phyloP scores from a whole-genome alignment of 1,140 invertebrate species.

The Pseudomyrmex concolor region DNA sequence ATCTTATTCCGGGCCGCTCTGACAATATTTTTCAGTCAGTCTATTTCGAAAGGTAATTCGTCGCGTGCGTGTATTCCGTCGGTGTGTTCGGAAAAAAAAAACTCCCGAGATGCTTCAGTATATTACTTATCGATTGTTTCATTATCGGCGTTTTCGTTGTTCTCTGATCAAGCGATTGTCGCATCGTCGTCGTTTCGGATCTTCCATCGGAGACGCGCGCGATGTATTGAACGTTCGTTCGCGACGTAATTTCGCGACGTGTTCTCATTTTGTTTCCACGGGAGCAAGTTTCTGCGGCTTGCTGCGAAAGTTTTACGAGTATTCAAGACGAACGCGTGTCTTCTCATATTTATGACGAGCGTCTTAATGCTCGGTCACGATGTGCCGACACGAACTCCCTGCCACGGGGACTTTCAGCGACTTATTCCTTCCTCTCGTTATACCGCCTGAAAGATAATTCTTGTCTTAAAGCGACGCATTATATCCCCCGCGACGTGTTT shows the following conservation, averaged over 20 bases:
- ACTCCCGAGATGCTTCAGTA: no score
- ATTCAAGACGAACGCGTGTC: conserved; percentile 66
- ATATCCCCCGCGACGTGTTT: conserved; percentile 47
- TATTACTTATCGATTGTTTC: background rate
- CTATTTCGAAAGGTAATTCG: background rate
- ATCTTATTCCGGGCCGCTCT: background rate
- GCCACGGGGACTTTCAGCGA: conserved; percentile 44
- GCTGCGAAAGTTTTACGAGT: conserved; percentile 55
- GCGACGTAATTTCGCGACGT: conserved; percentile 14
- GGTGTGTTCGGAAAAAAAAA: no score
- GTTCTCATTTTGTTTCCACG: conserved; percentile 32
- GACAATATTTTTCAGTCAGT: conserved; percentile 31
- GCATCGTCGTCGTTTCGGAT: background rate
- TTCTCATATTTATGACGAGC: conserved; percentile 71
- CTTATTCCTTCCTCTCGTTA: conserved; percentile 61
- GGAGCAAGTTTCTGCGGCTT: conserved; percentile 13
- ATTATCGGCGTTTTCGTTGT: background rate
- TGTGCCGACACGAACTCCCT: conserved; percentile 63
- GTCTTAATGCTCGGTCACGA: conserved; percentile 64
- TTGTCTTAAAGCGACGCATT: conserved; percentile 59
- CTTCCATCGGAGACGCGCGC: background rate
- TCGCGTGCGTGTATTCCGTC: background rate
- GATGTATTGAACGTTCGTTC: no score
- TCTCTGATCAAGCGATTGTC: background rate
- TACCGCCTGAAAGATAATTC: conserved; percentile 56